Evolutionary conservation across 2,797 vertebrate genomes (phyloP).

Genomic region (Oreonectes daqikongensis): DNA sequence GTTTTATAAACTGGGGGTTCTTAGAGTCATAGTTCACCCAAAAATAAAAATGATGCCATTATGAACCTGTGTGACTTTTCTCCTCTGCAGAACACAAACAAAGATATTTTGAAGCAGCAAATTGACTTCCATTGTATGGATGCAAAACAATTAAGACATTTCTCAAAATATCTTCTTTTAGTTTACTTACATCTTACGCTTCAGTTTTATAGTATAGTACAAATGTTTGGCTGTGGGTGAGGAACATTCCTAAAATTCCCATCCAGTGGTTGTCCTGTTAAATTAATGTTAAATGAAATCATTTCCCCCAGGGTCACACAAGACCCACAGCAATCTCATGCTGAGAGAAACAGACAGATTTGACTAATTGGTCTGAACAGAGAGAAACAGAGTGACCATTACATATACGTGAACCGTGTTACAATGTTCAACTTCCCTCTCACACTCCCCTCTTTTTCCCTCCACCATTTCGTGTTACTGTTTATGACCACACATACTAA

Average conservation of each 20-base stretch:
- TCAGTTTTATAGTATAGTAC: conserved; percentile 16
- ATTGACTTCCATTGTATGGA: no score
- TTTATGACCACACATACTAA: conserved; percentile 60
- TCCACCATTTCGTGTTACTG: conserved; percentile 49
- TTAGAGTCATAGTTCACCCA: neutral
- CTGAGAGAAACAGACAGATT: conserved; percentile 36
- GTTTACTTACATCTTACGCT: neutral
- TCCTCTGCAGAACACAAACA: no score
- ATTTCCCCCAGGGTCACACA: conserved; percentile 13
- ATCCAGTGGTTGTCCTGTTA: conserved; percentile 45
- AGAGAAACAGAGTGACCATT: conserved; percentile 1
- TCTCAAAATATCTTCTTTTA: no score
- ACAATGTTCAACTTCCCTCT: conserved; percentile 9
- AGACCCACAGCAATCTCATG: conserved; percentile 24
- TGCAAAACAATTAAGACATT: no score
- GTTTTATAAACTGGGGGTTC: neutral
- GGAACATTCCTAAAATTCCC: conserved; percentile 51
- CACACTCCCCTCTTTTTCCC: conserved; percentile 12
- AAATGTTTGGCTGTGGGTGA: conserved; percentile 45
- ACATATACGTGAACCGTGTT: conserved; percentile 23
- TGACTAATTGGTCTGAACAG: conserved; percentile 44
- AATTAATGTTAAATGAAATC: conserved; percentile 40
- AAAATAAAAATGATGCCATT: no score
- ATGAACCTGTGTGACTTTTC: no score
- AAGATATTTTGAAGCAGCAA: no score